Percentiles rank a stretch among this genome's conserved stretches.
These are phyloP conservation scores for Saxidomus purpurata DNA, from an alignment of 1,140 invertebrate species.

Conservation along the genomic window DNA sequence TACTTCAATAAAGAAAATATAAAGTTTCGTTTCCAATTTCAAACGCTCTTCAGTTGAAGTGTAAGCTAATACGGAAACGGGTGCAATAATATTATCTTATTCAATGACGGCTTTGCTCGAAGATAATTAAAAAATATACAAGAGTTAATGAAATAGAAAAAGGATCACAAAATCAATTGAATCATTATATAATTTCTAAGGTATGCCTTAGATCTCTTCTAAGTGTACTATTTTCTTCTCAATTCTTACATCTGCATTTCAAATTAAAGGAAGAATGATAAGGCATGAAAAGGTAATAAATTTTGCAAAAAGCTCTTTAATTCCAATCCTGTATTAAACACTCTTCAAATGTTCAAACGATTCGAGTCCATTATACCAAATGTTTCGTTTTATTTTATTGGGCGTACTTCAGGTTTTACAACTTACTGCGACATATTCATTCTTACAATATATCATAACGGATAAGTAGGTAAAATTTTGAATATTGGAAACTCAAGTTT, in stretches of 20 bases:
- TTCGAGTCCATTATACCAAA: conserved; percentile 12
- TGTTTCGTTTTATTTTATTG: conserved; percentile 40
- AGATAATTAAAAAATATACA: conserved; percentile 17
- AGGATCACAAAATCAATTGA: conserved; percentile 38
- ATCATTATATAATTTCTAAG: conserved; percentile 30
- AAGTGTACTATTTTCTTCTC: conserved; percentile 30
- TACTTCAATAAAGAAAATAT: background rate
- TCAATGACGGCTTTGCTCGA: background rate
- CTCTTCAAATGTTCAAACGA: conserved; percentile 48
- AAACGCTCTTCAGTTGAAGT: background rate
- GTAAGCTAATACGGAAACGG: background rate
- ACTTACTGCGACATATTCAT: conserved; percentile 27
- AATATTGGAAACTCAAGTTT: conserved; percentile 43
- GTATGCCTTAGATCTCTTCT: conserved; percentile 29
- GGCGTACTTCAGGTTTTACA: conserved; percentile 38
- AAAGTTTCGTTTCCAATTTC: conserved; percentile 7
- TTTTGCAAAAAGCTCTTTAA: conserved; percentile 40
- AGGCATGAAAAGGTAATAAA: conserved; percentile 47
- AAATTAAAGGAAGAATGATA: conserved; percentile 35
- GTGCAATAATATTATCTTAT: background rate
- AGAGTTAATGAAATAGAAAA: conserved; percentile 30
- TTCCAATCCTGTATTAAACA: conserved; percentile 36
- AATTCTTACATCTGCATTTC: conserved; percentile 53
- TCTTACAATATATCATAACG: conserved; percentile 39
- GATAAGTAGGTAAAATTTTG: conserved; percentile 41